Evolutionary conservation across 23 tunicate genomes (phyloP).

Genomic region (Oikopleura vanhoeffeni): DNA sequence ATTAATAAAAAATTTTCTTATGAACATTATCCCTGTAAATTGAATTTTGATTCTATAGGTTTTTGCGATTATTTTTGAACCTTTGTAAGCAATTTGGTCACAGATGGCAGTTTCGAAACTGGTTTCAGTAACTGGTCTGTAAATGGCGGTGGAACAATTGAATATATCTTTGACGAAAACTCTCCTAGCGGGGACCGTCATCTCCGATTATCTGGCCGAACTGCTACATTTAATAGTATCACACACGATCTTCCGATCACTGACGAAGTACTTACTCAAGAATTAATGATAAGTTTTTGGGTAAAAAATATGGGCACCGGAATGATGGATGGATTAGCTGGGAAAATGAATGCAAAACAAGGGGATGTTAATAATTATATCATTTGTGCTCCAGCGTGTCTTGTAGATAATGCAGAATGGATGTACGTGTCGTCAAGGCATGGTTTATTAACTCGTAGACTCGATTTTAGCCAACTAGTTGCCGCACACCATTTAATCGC

Average conservation of each 20-base stretch:
- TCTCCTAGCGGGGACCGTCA: background rate
- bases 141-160: background rate
- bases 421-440: background rate
- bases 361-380: background rate
- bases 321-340: too few species aligned
- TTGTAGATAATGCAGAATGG: background rate
- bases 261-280: background rate
- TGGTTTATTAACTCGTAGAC: too few species aligned
- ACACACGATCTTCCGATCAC: conserved; percentile 5
- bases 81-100: background rate
- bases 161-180: background rate
- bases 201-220: background rate
- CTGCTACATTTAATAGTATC: background rate
- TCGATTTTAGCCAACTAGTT: too few species aligned
- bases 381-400: background rate
- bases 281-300: background rate
- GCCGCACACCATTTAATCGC: too few species aligned
- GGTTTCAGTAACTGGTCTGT: background rate
- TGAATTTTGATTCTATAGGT: too few species aligned
- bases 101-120: background rate
- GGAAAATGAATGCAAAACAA: background rate
- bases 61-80: too few species aligned
- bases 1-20: too few species aligned
- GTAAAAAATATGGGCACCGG: too few species aligned
- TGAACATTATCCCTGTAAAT: too few species aligned